Percentiles rank a stretch among this genome's conserved stretches.
Conservation (phyloP, 2,797 vertebrate species). For the Tenualosa ilisha region DNA sequence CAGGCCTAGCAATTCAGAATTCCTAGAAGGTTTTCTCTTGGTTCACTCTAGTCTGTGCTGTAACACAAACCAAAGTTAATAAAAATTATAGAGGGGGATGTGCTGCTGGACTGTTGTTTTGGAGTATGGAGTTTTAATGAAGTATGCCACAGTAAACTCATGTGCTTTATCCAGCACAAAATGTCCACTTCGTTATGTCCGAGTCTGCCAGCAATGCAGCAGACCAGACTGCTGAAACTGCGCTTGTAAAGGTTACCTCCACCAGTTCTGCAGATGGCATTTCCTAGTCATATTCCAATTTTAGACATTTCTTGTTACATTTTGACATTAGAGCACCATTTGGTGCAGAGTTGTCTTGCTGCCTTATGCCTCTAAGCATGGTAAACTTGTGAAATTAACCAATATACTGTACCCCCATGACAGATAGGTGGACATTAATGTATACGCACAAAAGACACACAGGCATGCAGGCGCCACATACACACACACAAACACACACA, state of each 20-base stretch:
- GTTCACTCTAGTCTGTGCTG: too few relatives aligned
- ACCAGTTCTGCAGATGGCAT: neutral
- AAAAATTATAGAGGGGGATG: too few relatives aligned
- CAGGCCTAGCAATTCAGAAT: too few relatives aligned
- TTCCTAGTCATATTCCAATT: neutral
- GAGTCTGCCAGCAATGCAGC: neutral
- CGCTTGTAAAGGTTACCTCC: neutral
- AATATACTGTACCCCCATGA: neutral
- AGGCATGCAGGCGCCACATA: neutral
- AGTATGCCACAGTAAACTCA: too few relatives aligned
- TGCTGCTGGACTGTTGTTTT: too few relatives aligned
- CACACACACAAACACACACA: conserved; percentile 10
- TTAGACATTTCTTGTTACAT: neutral
- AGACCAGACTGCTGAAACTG: neutral
- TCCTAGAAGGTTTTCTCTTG: too few relatives aligned
- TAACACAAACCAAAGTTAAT: too few relatives aligned
- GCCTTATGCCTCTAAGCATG: neutral
- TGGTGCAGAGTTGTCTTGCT: neutral
- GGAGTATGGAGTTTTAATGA: too few relatives aligned
- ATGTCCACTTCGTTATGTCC: neutral
- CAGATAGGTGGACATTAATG: neutral
- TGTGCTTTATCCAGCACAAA: neutral
- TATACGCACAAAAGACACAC: neutral
- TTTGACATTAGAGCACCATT: neutral
- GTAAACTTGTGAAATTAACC: neutral